phyloP scores from a whole-genome alignment of 2,888 invertebrate genomes.

The Micropterix aruncella region DNA sequence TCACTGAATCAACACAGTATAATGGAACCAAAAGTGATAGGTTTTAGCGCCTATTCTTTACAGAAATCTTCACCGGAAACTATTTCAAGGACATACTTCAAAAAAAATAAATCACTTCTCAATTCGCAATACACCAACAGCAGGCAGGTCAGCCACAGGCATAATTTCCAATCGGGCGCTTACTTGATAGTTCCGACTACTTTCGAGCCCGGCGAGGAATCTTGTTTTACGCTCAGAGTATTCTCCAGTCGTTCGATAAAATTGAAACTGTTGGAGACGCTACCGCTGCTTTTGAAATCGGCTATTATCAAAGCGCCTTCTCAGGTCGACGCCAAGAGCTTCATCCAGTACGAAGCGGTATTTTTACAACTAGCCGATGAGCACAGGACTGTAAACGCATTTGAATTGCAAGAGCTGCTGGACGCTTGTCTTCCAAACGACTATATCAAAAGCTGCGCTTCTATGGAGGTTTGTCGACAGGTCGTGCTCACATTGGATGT shows the following conservation, averaged over 20 bases:
- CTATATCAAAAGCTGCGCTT: slow-evolving; percentile 88
- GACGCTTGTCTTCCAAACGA: slow-evolving; percentile 88
- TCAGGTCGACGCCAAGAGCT: slow-evolving; percentile 53
- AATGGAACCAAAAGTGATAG: slow-evolving; percentile 86
- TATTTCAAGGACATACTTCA: slow-evolving; percentile 67
- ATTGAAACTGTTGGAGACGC: slow-evolving; percentile 54
- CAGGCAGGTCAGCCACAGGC: slow-evolving; percentile 71
- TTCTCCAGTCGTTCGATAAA: slow-evolving; percentile 65
- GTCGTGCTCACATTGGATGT: slow-evolving; percentile 81
- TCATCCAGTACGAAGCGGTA: slow-evolving; percentile 78
- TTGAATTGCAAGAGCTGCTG: slow-evolving; percentile 78
- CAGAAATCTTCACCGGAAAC: slow-evolving; percentile 55
- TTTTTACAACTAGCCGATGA: slow-evolving; percentile 85
- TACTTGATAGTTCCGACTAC: slow-evolving; percentile 83
- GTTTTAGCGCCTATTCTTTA: slow-evolving; percentile 73
- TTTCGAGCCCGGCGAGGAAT: slow-evolving; percentile 82
- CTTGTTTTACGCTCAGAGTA: slow-evolving; percentile 73
- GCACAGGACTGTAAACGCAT: slow-evolving; percentile 78
- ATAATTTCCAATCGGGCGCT: slow-evolving; percentile 64
- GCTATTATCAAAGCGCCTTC: slow-evolving; percentile 65
- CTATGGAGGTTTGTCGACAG: slow-evolving; percentile 82
- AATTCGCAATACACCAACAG: slow-evolving; percentile 90
- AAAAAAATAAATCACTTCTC: slow-evolving; percentile 70
- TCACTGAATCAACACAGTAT: slow-evolving; percentile 82
- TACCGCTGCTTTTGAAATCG: slow-evolving; percentile 54